A percentile compares a stretch with the other conserved stretches of the same genome.
Evolutionary conservation across 2,888 invertebrate species (phyloP).

Genomic region (Lepidonotus clava): DNA sequence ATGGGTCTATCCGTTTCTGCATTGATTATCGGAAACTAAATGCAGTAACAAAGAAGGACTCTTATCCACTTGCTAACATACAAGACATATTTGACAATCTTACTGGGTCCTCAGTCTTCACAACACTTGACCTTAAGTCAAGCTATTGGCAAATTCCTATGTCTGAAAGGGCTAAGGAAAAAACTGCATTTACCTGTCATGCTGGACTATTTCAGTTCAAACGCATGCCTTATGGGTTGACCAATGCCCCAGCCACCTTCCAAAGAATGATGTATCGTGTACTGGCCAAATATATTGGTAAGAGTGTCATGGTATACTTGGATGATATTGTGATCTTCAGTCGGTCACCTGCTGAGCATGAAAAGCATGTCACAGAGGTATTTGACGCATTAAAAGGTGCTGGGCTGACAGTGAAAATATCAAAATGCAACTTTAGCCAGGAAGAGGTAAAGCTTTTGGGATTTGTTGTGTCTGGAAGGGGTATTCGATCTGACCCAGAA

Average conservation of each 20-base stretch:
- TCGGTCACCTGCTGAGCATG: neutral
- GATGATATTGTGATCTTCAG: conserved; percentile 56
- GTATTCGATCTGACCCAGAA: conserved; percentile 51
- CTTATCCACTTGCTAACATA: conserved; percentile 47
- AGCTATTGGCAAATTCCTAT: conserved; percentile 65
- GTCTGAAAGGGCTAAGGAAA: neutral
- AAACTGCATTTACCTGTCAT: conserved; percentile 62
- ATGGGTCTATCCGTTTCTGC: conserved; percentile 48
- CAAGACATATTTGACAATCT: conserved; percentile 60
- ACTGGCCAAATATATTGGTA: too few species aligned
- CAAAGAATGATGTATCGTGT: too few species aligned
- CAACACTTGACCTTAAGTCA: conserved; percentile 62
- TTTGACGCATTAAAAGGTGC: neutral
- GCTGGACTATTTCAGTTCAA: conserved; percentile 60
- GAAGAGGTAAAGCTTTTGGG: conserved; percentile 11
- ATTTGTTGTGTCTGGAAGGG: conserved; percentile 38
- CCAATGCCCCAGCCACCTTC: too few species aligned
- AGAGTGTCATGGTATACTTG: conserved; percentile 51
- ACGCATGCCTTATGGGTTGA: conserved; percentile 54
- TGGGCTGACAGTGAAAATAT: conserved; percentile 1
- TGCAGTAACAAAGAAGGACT: conserved; percentile 22
- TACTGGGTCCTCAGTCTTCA: conserved; percentile 57
- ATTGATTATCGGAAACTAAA: conserved; percentile 54
- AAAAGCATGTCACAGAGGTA: conserved; percentile 3
- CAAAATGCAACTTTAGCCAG: conserved; percentile 22